These are phyloP conservation scores for Sinocyclocheilus maitianheensis DNA, from an alignment of 2,113 vertebrate species.

Conservation along the genomic window DNA sequence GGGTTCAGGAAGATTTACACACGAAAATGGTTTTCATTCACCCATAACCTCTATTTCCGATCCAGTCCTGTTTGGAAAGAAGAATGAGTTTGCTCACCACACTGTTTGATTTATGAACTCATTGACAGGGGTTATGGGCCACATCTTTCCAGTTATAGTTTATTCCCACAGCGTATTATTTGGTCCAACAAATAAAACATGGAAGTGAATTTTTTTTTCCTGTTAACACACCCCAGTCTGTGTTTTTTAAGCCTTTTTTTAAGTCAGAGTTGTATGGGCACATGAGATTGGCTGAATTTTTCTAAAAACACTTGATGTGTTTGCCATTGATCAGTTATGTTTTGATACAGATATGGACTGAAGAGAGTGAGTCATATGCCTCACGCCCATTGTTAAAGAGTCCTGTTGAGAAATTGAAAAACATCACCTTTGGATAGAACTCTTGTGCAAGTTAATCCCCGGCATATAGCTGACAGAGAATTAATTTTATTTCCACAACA, in stretches of 20 bases:
- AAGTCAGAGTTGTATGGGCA: background rate
- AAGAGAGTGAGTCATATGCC: conserved; percentile 18
- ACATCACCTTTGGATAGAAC: conserved; percentile 14
- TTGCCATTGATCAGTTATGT: conserved; percentile 13
- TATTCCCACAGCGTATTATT: background rate
- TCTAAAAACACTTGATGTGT: conserved; percentile 6
- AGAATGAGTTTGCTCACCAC: conserved; percentile 29
- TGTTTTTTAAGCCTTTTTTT: background rate
- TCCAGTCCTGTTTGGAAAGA: conserved; percentile 11
- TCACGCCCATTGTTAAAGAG: conserved; percentile 9
- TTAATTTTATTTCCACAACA: background rate
- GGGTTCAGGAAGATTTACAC: background rate
- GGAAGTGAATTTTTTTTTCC: background rate
- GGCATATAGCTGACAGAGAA: background rate
- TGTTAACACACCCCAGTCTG: background rate
- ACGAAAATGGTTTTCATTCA: conserved; percentile 37
- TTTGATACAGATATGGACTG: conserved; percentile 17
- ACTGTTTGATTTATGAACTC: conserved; percentile 20
- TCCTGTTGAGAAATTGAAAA: conserved; percentile 47
- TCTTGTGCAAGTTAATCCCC: background rate
- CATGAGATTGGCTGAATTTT: background rate
- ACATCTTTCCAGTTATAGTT: conserved; percentile 7
- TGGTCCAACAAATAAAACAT: background rate
- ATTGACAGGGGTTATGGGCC: conserved; percentile 15
- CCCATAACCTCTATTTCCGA: conserved; percentile 31